phyloP scores from a whole-genome alignment of 1,140 invertebrate genomes.

The Teleopsis dalmanni region DNA sequence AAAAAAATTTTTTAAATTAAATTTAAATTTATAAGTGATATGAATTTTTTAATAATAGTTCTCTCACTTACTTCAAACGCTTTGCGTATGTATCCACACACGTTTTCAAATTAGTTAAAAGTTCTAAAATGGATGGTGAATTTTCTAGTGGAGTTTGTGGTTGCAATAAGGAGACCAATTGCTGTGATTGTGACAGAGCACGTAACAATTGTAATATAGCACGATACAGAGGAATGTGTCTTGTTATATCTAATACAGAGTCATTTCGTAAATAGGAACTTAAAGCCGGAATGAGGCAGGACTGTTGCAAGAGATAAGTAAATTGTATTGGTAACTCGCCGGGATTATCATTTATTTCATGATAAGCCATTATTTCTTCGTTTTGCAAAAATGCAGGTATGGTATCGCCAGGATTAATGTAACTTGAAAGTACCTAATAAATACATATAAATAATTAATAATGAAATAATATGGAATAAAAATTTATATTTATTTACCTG shows the following conservation, averaged over 20 bases:
- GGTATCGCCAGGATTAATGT: slow-evolving; percentile 70
- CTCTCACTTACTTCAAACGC: slow-evolving; percentile 60
- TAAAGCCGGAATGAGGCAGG: slow-evolving; percentile 78
- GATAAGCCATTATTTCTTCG: slow-evolving; percentile 36
- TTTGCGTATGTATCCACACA: slow-evolving; percentile 87
- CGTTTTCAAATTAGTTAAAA: slow-evolving; percentile 78
- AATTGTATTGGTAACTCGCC: slow-evolving; percentile 61
- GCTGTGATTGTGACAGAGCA: slow-evolving; percentile 63
- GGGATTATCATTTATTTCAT: slow-evolving; percentile 37
- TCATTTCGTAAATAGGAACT: slow-evolving; percentile 90
- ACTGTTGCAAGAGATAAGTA: slow-evolving; percentile 66
- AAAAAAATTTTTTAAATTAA: background rate
- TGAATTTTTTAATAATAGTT: background rate
- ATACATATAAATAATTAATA: background rate
- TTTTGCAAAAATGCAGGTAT: slow-evolving; percentile 49
- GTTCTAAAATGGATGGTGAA: slow-evolving; percentile 54
- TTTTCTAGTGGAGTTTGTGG: slow-evolving; percentile 38
- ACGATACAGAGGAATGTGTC: slow-evolving; percentile 86
- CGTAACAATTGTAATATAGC: slow-evolving; percentile 74
- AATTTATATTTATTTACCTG: slow-evolving; percentile 44
- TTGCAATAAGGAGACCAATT: slow-evolving; percentile 60
- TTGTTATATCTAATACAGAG: slow-evolving; percentile 90
- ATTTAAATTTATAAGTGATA: background rate
- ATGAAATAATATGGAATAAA: background rate
- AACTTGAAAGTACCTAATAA: slow-evolving; percentile 72